Conservation (phyloP, 2,797 vertebrate species). For the Cygnus olor region DNA sequence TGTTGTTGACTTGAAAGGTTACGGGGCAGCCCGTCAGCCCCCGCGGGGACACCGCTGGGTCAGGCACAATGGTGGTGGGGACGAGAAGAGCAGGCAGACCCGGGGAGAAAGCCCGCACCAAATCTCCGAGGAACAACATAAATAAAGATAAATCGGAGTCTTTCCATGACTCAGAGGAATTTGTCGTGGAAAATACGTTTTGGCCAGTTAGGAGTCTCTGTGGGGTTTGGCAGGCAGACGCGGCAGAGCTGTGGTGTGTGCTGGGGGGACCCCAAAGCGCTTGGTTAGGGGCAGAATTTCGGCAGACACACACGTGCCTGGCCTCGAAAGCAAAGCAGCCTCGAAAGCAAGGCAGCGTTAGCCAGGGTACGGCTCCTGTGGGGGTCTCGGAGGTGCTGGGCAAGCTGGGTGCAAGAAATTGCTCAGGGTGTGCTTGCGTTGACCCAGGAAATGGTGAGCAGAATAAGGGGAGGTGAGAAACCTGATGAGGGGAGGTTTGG, state of each 20-base stretch:
- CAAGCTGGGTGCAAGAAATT: neutral
- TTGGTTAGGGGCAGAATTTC: neutral
- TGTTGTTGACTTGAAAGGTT: neutral
- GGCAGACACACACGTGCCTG: neutral
- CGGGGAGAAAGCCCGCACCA: neutral
- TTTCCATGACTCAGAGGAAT: neutral
- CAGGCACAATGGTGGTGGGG: neutral
- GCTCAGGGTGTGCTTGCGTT: too few relatives aligned
- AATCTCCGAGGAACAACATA: neutral
- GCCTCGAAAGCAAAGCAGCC: neutral
- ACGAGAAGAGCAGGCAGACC: neutral
- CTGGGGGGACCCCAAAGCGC: too few relatives aligned
- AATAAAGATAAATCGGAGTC: neutral
- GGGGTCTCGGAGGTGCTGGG: neutral
- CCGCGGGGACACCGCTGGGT: neutral
- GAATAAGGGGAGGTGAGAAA: too few relatives aligned
- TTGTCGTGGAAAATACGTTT: neutral
- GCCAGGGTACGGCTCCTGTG: too few relatives aligned
- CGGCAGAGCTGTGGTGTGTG: accelerated
- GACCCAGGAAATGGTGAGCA: too few relatives aligned
- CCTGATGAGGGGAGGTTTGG: too few relatives aligned
- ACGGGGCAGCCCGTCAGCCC: neutral
- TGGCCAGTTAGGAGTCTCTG: neutral
- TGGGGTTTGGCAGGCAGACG: neutral
- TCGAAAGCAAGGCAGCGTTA: neutral